Conservation (phyloP, 2,888 invertebrate species). For the Acrobasis repandana region DNA sequence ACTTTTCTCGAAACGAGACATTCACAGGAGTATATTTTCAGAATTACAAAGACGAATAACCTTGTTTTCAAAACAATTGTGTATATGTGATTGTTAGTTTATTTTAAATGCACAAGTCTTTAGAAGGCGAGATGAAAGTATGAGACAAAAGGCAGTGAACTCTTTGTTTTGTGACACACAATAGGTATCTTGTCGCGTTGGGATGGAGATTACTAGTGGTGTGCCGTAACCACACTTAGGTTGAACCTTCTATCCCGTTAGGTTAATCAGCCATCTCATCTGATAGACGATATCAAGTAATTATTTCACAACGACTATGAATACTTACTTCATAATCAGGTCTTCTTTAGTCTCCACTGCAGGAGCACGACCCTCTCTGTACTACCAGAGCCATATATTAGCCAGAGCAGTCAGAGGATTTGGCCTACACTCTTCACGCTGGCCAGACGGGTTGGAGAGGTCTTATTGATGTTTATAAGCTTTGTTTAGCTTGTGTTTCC, state of each 20-base stretch:
- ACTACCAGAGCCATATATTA: too few relatives aligned
- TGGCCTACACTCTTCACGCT: too few relatives aligned
- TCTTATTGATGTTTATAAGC: too few relatives aligned
- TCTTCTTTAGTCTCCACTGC: too few relatives aligned
- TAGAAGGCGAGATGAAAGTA: conserved; percentile 7
- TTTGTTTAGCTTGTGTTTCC: too few relatives aligned
- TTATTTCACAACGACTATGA: too few relatives aligned
- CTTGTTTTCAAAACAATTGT: neutral
- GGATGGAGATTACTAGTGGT: neutral
- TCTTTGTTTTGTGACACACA: conserved; percentile 5
- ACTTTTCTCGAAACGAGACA: neutral
- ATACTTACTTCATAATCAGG: too few relatives aligned
- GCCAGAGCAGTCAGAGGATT: too few relatives aligned
- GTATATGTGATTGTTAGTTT: neutral
- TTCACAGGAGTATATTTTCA: neutral
- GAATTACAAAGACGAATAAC: neutral
- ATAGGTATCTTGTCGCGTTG: neutral
- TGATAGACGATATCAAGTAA: neutral
- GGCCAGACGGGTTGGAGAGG: too few relatives aligned
- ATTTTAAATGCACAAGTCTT: conserved; percentile 1
- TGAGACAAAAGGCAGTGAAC: conserved; percentile 11
- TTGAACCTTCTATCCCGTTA: neutral
- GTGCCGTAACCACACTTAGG: neutral
- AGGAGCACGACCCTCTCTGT: too few relatives aligned
- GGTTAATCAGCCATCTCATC: neutral